Conservation (phyloP, 1,140 invertebrate species). For the Hypothenemus hampei region DNA sequence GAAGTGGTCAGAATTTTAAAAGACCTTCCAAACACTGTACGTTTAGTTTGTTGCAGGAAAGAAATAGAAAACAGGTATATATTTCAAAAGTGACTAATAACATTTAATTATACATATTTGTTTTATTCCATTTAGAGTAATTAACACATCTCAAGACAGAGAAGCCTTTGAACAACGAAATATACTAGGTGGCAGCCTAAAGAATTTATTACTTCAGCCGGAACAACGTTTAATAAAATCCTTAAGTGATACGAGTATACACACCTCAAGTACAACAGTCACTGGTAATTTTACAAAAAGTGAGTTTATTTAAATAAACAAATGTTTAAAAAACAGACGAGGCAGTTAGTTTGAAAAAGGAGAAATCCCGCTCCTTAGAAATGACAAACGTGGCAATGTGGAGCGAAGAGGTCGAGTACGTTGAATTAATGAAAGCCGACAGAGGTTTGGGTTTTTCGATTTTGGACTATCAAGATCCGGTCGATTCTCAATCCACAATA, state of each 20-base stretch:
- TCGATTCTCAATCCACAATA: constrained; percentile 83
- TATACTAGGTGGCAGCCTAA: constrained; percentile 63
- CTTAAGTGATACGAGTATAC: constrained; percentile 80
- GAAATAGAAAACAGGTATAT: constrained; percentile 48
- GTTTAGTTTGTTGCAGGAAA: constrained; percentile 73
- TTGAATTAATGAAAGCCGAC: constrained; percentile 83
- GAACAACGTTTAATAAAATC: constrained; percentile 67
- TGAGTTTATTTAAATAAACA: neutral
- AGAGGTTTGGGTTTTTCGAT: constrained; percentile 92
- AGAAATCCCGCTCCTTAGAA: constrained; percentile 87
- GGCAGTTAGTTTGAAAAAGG: constrained; percentile 56
- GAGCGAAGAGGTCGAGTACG: constrained; percentile 81
- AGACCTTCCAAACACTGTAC: constrained; percentile 77
- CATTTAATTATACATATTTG: neutral
- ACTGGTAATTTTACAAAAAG: constrained; percentile 45
- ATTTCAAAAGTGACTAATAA: neutral
- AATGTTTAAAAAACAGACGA: constrained; percentile 43
- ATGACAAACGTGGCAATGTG: constrained; percentile 88
- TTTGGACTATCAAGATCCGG: constrained; percentile 88
- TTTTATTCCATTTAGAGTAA: constrained; percentile 46
- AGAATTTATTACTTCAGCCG: constrained; percentile 41
- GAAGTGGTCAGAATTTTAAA: constrained; percentile 87
- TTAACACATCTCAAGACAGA: constrained; percentile 70
- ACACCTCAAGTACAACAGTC: constrained; percentile 67
- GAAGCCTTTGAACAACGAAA: constrained; percentile 71